phyloP scores from a whole-genome alignment of 2,113 vertebrate species.

The Platysternon megacephalum region DNA sequence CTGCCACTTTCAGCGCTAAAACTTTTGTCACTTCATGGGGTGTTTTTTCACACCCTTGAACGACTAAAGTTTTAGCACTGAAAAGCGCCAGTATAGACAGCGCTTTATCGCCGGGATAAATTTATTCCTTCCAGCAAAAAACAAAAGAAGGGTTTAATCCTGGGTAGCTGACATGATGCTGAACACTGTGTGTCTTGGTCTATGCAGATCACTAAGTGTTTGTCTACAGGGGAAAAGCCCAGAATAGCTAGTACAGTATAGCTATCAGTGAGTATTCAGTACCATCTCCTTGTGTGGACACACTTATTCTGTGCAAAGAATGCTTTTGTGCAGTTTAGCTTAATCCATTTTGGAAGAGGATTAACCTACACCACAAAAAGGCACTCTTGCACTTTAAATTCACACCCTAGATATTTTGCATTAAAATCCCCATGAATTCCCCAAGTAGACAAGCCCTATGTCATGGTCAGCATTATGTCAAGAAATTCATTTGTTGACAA shows the following conservation, averaged over 20 bases:
- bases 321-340: not conserved
- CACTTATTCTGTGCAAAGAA: not conserved
- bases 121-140: not conserved
- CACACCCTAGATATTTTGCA: not conserved
- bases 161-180: not conserved
- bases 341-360: not conserved
- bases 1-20: no score
- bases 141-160: not conserved
- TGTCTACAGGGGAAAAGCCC: not conserved
- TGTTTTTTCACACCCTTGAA: no score
- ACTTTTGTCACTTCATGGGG: no score
- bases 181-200: not conserved
- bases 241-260: not conserved
- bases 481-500: not conserved
- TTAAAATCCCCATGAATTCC: not conserved
- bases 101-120: no score
- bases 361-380: not conserved
- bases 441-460: not conserved
- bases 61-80: no score
- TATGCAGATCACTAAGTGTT: not conserved
- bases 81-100: no score
- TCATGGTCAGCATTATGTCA: not conserved
- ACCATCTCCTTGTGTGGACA: no score
- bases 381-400: not conserved
- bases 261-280: not conserved